phyloP scores from a whole-genome alignment of 2,888 invertebrate species.

The Bombyx huttoni region DNA sequence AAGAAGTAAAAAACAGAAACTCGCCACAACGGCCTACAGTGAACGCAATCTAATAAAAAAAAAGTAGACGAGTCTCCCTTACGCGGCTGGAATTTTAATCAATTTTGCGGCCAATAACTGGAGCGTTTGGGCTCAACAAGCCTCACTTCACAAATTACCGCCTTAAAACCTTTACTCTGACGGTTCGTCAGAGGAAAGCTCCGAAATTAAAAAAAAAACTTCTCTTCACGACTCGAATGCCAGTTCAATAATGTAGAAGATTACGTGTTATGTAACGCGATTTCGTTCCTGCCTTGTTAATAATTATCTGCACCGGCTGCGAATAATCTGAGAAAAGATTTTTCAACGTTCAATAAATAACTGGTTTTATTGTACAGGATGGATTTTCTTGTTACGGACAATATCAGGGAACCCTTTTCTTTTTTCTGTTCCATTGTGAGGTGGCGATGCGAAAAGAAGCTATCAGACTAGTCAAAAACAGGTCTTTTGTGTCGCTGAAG shows the following conservation, averaged over 20 bases:
- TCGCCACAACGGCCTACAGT: conserved; percentile 28
- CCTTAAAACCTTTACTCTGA: conserved; percentile 37
- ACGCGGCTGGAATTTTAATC: conserved; percentile 63
- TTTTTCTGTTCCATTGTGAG: conserved; percentile 11
- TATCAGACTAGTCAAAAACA: conserved; percentile 22
- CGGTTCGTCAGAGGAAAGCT: conserved; percentile 38
- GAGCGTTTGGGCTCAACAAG: conserved; percentile 28
- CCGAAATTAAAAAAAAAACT: conserved; percentile 33
- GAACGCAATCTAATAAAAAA: conserved; percentile 46
- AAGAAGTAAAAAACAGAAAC: conserved; percentile 25
- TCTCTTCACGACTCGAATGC: conserved; percentile 28
- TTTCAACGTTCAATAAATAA: conserved; percentile 18
- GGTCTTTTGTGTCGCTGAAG: conserved; percentile 18
- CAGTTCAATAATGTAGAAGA: conserved; percentile 22
- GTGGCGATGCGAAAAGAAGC: conserved; percentile 20
- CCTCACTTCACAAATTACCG: conserved; percentile 50
- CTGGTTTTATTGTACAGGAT: conserved; percentile 12
- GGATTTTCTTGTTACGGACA: conserved; percentile 12
- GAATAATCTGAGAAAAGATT: conserved; percentile 13
- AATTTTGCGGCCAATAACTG: conserved; percentile 61
- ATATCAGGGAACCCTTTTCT: conserved; percentile 12
- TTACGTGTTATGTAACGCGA: conserved; percentile 4
- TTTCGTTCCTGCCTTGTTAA: not conserved
- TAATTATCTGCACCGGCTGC: conserved; percentile 14
- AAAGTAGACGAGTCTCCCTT: conserved; percentile 44